Conservation (phyloP, 2,113 vertebrate species). For the Hydrolagus affinis region DNA sequence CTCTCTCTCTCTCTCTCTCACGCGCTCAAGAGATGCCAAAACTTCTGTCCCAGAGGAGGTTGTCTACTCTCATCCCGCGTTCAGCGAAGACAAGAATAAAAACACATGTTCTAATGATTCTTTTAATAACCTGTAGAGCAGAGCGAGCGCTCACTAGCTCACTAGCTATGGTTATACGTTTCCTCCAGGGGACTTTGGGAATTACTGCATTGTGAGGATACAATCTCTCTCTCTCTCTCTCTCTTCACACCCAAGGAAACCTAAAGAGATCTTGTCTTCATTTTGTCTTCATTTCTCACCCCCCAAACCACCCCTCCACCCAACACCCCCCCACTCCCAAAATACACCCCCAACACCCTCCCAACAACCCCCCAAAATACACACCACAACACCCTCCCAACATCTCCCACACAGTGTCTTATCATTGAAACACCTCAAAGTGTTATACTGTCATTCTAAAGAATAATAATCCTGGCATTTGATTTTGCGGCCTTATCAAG, state of each 20-base stretch:
- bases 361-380: too few species aligned
- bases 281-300: background rate
- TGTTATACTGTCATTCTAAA: too few species aligned
- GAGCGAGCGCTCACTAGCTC: slow-evolving; percentile 58
- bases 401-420: background rate
- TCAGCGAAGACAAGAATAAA: slow-evolving; percentile 39
- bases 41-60: background rate
- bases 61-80: slow-evolving; percentile 41
- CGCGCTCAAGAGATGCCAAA: too few species aligned
- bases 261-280: background rate
- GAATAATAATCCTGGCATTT: too few species aligned
- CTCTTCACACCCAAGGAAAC: background rate
- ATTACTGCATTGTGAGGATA: background rate
- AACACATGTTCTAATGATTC: slow-evolving; percentile 50
- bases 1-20: background rate
- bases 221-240: background rate
- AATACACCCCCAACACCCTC: background rate
- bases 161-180: too few species aligned
- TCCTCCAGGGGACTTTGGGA: too few species aligned
- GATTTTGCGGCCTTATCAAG: too few species aligned
- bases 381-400: background rate
- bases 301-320: background rate
- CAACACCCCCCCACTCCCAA: background rate
- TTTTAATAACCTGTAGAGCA: slow-evolving; percentile 53
- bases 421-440: too few species aligned